phyloP scores from a whole-genome alignment of 2,797 vertebrate species.

The Anabas testudineus region DNA sequence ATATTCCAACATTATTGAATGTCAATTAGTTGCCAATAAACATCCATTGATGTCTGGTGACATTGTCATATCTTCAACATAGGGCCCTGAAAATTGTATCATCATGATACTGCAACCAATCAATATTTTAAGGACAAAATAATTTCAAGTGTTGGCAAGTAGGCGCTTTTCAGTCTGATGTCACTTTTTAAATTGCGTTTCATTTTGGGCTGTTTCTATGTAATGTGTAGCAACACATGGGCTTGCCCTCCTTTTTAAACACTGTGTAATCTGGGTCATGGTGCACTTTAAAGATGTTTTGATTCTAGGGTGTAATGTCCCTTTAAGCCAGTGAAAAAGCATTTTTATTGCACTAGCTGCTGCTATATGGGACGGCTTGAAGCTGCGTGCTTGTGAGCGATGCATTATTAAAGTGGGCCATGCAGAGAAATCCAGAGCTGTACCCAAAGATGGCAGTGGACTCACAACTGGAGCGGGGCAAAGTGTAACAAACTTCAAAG shows the following conservation, averaged over 20 bases:
- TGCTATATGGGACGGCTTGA: constrained; percentile 65
- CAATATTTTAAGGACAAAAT: not conserved
- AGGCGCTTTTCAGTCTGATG: not conserved
- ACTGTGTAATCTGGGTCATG: constrained; percentile 43
- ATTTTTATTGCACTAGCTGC: constrained; percentile 35
- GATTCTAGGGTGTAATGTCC: constrained; percentile 58
- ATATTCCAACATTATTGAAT: not conserved
- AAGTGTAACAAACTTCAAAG: constrained; percentile 30
- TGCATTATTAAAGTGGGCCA: constrained; percentile 72
- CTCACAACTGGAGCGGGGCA: constrained; percentile 50
- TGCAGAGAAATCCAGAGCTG: constrained; percentile 63
- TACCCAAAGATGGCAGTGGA: constrained; percentile 50
- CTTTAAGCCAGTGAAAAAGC: constrained; percentile 61
- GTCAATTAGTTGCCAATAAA: not conserved
- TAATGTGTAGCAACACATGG: not conserved
- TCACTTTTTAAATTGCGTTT: not conserved
- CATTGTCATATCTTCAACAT: not conserved
- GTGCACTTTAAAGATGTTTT: constrained; percentile 36
- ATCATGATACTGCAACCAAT: not conserved
- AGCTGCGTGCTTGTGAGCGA: constrained; percentile 58
- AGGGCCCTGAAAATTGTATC: not conserved
- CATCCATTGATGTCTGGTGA: not conserved
- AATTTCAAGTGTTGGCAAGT: not conserved
- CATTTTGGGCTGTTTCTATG: not conserved
- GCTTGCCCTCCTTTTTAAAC: constrained; percentile 35